Evolutionary conservation across 1,140 invertebrate species (phyloP), one percentile per base, ranked within the genome.

Genomic region (Popillia japonica): DNA sequence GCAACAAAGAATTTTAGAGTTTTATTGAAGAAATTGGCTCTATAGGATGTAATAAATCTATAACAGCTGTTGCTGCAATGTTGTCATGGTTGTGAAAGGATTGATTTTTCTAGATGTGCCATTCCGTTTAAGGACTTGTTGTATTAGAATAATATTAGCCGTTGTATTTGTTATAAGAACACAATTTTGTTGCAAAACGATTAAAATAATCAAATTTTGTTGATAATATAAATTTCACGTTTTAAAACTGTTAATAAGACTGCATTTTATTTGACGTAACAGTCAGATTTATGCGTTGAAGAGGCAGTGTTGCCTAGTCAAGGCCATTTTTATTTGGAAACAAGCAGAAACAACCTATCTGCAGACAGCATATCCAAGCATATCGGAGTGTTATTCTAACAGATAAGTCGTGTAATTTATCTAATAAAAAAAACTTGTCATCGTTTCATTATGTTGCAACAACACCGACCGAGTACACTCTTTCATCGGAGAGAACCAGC

Each of bases 51-150:
- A 27, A 27, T 27, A 68, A 68, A 68, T 27, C 27, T 68, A 27
- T 27, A 22, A 68, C 61, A 68, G 61, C 61, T 68, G 61, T 68
- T 68, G 61, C 61, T 17, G 61, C 27, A 34, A 34, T 27, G 61
- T 68, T 68, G 61, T 68, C 61, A 68, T 55, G 48, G 48, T 55
- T 55, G 17, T 55, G 48, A 55, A 20, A 55, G 27, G 61, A 68
- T 22, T 68, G 11, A 23, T 68, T 27, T 23, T 23, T 68, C 7
- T 68, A 68, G 61, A 23, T 8, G 4, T 0, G 1, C 20, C 61
- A 22, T 22, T 68, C 7, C 27, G 9, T 27, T 68, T 27, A 68
- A 68, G 61, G 27, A 34, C 27, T 34, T 34, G 27, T 34, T 2
- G 27, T 1, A 34, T 34, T 34, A 34, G 27, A 34, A 34, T 34